A percentile compares a stretch with the other conserved stretches of the same genome.
Evolutionary conservation across 2,113 vertebrate genomes (phyloP).

Genomic region (Leptosomus discolor): DNA sequence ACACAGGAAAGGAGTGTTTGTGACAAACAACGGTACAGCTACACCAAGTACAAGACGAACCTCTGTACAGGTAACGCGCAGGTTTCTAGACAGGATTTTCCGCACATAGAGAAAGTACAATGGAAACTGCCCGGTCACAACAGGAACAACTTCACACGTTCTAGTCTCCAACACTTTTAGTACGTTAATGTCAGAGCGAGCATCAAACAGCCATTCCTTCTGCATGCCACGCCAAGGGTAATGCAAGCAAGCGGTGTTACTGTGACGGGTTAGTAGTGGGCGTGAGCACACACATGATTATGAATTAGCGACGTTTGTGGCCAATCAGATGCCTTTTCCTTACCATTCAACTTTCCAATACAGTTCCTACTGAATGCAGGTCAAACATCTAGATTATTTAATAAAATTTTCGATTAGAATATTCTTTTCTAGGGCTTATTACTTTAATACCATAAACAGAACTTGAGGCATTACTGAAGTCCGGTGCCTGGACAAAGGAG

Average conservation of each 20-base stretch:
- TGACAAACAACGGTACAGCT: not conserved
- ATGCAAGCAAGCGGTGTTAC: slow-evolving; percentile 70
- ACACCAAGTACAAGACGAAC: not conserved
- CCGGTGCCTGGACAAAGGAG: not conserved
- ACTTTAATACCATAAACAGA: slow-evolving; percentile 31
- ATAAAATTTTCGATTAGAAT: slow-evolving; percentile 89
- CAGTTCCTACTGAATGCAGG: slow-evolving; percentile 87
- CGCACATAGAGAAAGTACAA: fast-evolving
- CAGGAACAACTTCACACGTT: not conserved
- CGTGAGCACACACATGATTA: slow-evolving; percentile 70
- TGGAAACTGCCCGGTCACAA: not conserved
- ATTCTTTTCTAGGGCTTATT: slow-evolving; percentile 59
- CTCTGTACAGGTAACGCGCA: not conserved
- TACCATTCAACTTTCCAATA: slow-evolving; percentile 89
- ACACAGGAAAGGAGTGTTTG: not conserved
- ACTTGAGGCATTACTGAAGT: not conserved
- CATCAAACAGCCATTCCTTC: slow-evolving; percentile 10
- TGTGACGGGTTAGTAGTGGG: slow-evolving; percentile 64
- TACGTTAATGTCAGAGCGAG: slow-evolving; percentile 18
- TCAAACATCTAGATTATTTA: slow-evolving; percentile 97
- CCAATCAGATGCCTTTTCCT: slow-evolving; percentile 84
- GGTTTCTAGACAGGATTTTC: not conserved
- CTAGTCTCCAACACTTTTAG: slow-evolving; percentile 5
- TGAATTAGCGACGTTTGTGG: slow-evolving; percentile 65
- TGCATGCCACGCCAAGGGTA: slow-evolving; percentile 75